These are phyloP conservation scores for Seladonia tumulorum DNA, from an alignment of 2,888 invertebrate species.

Conservation along the genomic window DNA sequence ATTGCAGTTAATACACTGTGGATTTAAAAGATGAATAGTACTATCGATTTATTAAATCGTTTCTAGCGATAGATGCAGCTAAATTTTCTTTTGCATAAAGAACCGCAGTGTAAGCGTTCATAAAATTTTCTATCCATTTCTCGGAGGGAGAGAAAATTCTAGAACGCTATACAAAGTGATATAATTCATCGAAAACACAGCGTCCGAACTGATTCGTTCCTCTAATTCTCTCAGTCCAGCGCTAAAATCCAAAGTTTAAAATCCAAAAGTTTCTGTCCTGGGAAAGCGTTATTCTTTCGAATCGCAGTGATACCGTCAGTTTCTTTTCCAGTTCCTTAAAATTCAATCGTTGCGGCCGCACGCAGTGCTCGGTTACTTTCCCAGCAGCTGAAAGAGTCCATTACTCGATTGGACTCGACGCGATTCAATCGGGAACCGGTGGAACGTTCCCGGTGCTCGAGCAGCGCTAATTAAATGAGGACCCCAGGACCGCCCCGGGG, in stretches of 20 bases:
- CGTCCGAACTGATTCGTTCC: neutral
- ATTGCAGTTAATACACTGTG: neutral
- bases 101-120: too few relatives aligned
- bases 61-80: too few relatives aligned
- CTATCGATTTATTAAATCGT: too few relatives aligned
- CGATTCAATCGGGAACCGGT: conserved; percentile 3
- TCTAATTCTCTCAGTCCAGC: neutral
- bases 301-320: neutral
- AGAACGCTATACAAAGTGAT: too few relatives aligned
- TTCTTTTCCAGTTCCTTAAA: neutral
- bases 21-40: neutral
- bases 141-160: too few relatives aligned
- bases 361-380: neutral
- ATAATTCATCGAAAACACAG: neutral
- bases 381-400: neutral
- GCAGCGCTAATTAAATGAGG: neutral
- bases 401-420: neutral
- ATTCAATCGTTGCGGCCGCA: neutral
- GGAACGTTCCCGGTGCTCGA: neutral
- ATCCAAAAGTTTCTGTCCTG: neutral
- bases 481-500: neutral
- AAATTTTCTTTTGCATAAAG: too few relatives aligned
- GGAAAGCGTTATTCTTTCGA: neutral
- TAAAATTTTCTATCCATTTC: too few relatives aligned
- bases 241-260: neutral